Evolutionary conservation across 2,113 vertebrate species (phyloP), one percentile per base, ranked within the genome.

Genomic region (Pteropus alecto): DNA sequence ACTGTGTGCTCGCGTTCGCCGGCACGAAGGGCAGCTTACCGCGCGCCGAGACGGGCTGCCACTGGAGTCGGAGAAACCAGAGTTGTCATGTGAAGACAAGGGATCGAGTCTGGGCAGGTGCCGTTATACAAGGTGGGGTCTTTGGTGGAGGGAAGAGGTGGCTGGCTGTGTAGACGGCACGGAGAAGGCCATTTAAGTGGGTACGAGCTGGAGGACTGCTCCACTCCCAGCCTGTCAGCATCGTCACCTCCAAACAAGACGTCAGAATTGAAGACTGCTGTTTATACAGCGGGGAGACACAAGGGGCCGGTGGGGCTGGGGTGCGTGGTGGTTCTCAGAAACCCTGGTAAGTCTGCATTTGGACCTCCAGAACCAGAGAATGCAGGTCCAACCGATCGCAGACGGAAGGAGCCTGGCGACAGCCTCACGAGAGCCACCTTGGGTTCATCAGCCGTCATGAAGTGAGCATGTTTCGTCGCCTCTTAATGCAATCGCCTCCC

Each of bases 291-390:
- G 14, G 4, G 51, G 7, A 22, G 16, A 5, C 21, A 1, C 21
- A 1, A 6, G 48, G 26, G 14, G 26, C 78, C 1, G 1, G 21
- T 2, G 4, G 9, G 10, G 3, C 48, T 1, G 1, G 8, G 12
- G 9, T 5, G 10, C 0, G 9, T 0, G 8, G 30, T 1, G 51
- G 12, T 18, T 35, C 67, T n/a, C 51, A 65, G 56, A 46, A 22
- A 3, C 61, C 30, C 65, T 22, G 48, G 5, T 54, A 6, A 28
- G 18, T 35, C 18, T 92, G 67, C 6, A 1, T 77, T 35, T 33
- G 74, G 54, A 22, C 41, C 90, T 41, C 41, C 12, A 0, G 38
- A 28, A 26, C 7, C 22, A 8, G 43, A 30, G 26, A 60, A 9
- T 16, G 14, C 21, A 4, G 43, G 33, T n/a, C 41, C 19, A 4